phyloP scores from a whole-genome alignment of 2,113 vertebrate species.

The Ptilorrhoa leucosticta region DNA sequence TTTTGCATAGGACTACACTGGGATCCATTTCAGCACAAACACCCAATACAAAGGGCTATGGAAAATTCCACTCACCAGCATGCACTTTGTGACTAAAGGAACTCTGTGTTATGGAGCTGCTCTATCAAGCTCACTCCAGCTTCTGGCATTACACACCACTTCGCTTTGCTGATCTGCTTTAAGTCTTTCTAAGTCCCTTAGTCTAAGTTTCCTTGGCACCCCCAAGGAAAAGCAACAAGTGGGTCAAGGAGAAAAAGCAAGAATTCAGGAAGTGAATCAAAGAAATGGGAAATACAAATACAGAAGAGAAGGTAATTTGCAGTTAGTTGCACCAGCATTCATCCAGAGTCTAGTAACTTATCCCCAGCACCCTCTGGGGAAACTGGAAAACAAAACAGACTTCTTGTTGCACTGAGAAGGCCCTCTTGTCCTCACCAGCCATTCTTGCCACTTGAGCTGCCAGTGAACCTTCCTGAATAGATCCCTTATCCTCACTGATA shows the following conservation, averaged over 20 bases:
- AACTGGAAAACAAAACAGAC: background rate
- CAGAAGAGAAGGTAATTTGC: background rate
- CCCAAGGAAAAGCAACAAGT: conserved; percentile 8
- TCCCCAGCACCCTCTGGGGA: background rate
- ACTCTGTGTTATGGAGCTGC: background rate
- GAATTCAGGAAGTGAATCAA: conserved; percentile 33
- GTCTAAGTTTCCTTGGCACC: background rate
- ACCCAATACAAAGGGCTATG: background rate
- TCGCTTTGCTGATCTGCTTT: background rate
- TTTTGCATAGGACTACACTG: background rate
- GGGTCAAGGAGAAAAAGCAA: conserved; percentile 18
- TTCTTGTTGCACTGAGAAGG: background rate
- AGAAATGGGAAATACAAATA: conserved; percentile 23
- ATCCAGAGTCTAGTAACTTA: background rate
- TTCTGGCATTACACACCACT: background rate
- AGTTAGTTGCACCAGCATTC: background rate
- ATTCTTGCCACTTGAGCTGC: background rate
- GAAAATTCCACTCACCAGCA: background rate
- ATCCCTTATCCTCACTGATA: background rate
- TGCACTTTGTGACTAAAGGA: background rate
- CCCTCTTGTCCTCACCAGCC: background rate
- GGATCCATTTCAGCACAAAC: background rate
- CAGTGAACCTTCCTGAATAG: background rate
- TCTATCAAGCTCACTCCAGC: background rate
- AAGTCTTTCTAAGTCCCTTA: background rate